phyloP scores from a whole-genome alignment of 2,888 invertebrate species.

The Ichneumon xanthorius region DNA sequence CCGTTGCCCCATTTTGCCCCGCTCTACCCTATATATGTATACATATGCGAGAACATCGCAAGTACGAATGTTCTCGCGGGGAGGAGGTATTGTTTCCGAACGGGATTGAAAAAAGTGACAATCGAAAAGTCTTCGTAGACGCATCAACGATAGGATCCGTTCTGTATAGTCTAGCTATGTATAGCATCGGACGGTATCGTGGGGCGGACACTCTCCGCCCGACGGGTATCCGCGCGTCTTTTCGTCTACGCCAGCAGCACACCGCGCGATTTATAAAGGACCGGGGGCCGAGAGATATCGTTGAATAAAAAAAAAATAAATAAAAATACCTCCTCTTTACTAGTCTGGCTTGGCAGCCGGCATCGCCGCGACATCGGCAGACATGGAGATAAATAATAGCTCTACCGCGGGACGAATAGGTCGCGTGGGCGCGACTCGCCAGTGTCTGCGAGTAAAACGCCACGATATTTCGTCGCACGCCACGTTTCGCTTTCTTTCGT shows the following conservation, averaged over 20 bases:
- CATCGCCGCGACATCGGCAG: constrained; percentile 75
- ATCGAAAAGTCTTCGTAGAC: constrained; percentile 37
- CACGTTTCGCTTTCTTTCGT: constrained; percentile 17
- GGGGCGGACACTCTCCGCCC: constrained; percentile 22
- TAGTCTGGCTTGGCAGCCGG: constrained; percentile 77
- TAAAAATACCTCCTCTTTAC: constrained; percentile 54
- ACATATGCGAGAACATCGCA: neutral
- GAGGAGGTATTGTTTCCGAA: too few relatives aligned
- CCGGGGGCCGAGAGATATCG: neutral
- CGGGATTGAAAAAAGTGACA: neutral
- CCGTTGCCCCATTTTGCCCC: too few relatives aligned
- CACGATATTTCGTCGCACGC: constrained; percentile 72
- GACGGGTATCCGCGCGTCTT: constrained; percentile 14
- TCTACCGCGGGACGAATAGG: constrained; percentile 63
- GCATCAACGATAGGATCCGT: constrained; percentile 58
- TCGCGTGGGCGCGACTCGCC: constrained; percentile 81
- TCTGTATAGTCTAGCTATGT: constrained; percentile 60
- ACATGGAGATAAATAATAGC: constrained; percentile 80
- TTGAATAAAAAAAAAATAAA: constrained; percentile 2
- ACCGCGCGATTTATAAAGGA: neutral
- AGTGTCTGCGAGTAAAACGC: constrained; percentile 79
- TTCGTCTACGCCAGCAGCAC: constrained; percentile 23
- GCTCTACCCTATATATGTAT: too few relatives aligned
- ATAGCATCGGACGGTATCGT: constrained; percentile 47
- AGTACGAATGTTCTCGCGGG: neutral